A percentile compares a stretch with the other conserved stretches of the same genome.
Evolutionary conservation across 2,113 vertebrate genomes (phyloP).

Genomic region (Cercocebus atys): DNA sequence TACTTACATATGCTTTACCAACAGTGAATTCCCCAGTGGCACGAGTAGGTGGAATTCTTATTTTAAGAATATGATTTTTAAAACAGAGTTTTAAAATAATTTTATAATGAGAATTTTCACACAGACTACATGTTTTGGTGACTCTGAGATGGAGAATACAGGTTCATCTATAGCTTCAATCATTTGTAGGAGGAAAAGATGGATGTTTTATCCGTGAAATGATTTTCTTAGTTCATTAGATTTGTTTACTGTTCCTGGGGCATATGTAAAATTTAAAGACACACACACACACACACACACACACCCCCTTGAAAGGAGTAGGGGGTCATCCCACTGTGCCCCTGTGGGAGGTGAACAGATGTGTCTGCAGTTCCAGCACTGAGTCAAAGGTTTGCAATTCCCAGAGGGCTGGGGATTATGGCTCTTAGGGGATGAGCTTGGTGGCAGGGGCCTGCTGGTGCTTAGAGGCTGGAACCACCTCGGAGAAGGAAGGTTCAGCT

Average conservation of each 20-base stretch:
- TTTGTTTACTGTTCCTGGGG: constrained; percentile 27
- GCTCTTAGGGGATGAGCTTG: background rate
- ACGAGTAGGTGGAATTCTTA: constrained; percentile 63
- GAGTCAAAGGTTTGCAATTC: background rate
- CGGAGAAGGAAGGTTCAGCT: background rate
- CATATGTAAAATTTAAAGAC: constrained; percentile 13
- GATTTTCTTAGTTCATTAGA: constrained; percentile 2
- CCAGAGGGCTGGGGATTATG: background rate
- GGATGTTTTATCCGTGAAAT: background rate
- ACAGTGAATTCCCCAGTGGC: constrained; percentile 42
- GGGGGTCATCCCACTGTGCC: background rate
- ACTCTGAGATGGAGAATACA: background rate
- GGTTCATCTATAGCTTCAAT: constrained; percentile 52
- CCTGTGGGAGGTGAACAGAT: background rate
- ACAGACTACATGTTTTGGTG: constrained; percentile 40
- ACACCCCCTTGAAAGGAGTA: background rate
- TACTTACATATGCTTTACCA: constrained; percentile 25
- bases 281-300: background rate
- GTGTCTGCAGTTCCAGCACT: background rate
- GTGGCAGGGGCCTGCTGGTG: background rate
- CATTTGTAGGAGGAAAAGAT: constrained; percentile 43
- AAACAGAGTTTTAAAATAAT: constrained; percentile 12
- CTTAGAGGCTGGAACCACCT: background rate
- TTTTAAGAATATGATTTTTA: constrained; percentile 51
- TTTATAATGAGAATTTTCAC: constrained; percentile 49